A percentile compares a stretch with the other conserved stretches of the same genome.
Evolutionary conservation across 2,888 invertebrate species (phyloP).

Genomic region (Noctuana brunneofusca): DNA sequence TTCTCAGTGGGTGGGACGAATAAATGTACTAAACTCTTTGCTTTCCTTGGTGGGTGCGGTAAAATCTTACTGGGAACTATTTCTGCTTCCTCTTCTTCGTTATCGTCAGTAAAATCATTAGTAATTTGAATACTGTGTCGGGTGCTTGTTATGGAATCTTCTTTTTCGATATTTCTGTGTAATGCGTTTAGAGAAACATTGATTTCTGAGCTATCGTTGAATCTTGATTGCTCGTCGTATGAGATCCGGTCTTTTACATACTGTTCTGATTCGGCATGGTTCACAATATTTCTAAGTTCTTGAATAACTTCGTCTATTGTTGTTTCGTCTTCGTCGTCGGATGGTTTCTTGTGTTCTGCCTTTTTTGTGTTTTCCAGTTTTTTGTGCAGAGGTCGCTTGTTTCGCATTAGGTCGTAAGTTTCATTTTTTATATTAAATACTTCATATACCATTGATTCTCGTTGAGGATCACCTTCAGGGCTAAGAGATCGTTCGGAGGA

Average conservation of each 20-base stretch:
- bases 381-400: constrained; percentile 69
- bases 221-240: constrained; percentile 62
- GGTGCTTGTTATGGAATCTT: constrained; percentile 80
- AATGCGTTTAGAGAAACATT: constrained; percentile 63
- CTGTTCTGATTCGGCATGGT: constrained; percentile 90
- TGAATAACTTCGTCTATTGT: constrained; percentile 95
- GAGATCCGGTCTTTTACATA: constrained; percentile 71
- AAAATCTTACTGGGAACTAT: constrained; percentile 90
- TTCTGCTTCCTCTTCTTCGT: constrained; percentile 83
- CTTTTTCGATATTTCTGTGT: constrained; percentile 68
- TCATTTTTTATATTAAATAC: constrained; percentile 83
- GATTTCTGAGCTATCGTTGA: constrained; percentile 72
- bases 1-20: constrained; percentile 85
- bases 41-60: constrained; percentile 91
- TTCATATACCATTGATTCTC: constrained; percentile 84
- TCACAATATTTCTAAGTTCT: constrained; percentile 92
- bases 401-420: constrained; percentile 76
- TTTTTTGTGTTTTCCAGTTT: constrained; percentile 64
- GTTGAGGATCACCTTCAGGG: constrained; percentile 86
- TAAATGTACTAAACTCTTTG: constrained; percentile 87
- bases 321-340: constrained; percentile 88
- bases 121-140: constrained; percentile 79
- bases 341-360: constrained; percentile 63
- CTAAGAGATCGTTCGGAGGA: constrained; percentile 91
- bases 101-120: constrained; percentile 75